Evolutionary conservation across 2,888 invertebrate species (phyloP).

Genomic region (Aleiodes alternator): DNA sequence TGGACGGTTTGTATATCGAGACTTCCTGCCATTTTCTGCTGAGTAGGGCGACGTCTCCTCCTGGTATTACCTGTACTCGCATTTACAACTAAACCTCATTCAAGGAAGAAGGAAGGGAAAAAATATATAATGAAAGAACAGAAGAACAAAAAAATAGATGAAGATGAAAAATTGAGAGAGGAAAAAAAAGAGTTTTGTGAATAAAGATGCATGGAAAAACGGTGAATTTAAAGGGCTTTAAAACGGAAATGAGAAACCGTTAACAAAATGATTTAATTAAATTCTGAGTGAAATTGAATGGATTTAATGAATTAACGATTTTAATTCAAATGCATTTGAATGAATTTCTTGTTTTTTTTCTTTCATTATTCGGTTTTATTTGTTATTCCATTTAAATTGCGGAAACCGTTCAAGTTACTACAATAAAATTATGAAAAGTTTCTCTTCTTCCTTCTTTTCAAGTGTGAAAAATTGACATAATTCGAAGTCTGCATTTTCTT

Average conservation of each 20-base stretch:
- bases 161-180: slow-evolving; percentile 2
- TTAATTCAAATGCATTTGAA: slow-evolving; percentile 14
- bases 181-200: slow-evolving; percentile 24
- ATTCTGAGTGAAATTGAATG: neutral
- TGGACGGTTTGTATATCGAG: slow-evolving; percentile 63
- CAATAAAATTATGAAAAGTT: too few relatives aligned
- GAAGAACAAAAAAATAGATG: slow-evolving; percentile 1
- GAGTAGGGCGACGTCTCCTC: slow-evolving; percentile 39
- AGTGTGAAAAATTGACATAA: too few relatives aligned
- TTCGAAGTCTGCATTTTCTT: too few relatives aligned
- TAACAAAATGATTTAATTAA: slow-evolving; percentile 27
- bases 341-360: neutral
- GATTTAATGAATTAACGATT: neutral
- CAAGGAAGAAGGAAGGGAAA: slow-evolving; percentile 28
- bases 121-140: slow-evolving; percentile 19
- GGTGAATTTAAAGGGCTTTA: slow-evolving; percentile 30
- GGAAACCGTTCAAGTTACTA: too few relatives aligned
- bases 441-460: too few relatives aligned
- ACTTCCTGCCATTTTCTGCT: slow-evolving; percentile 73
- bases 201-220: slow-evolving; percentile 29
- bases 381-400: neutral
- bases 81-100: slow-evolving; percentile 18
- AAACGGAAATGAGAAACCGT: slow-evolving; percentile 33
- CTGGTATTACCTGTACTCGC: slow-evolving; percentile 10
- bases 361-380: neutral